These are phyloP conservation scores for Unio delphinus DNA, from an alignment of 2,888 invertebrate genomes.

Conservation along the genomic window DNA sequence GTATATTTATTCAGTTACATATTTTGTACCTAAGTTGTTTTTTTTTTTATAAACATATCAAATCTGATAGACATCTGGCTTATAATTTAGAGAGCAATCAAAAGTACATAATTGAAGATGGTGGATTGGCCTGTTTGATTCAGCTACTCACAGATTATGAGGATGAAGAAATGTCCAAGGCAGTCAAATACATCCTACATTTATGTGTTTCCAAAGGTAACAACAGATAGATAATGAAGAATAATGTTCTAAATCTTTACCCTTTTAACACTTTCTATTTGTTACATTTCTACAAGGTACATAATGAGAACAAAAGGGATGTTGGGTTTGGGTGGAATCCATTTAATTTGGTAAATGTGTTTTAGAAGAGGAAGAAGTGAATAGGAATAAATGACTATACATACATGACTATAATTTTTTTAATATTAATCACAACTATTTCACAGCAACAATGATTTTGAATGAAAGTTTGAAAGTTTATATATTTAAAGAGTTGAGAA, in stretches of 20 bases:
- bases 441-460: background rate
- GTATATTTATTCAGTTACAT: too few species aligned
- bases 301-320: too few species aligned
- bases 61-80: too few species aligned
- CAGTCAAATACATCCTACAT: slow-evolving; percentile 60
- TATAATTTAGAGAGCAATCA: slow-evolving; percentile 14
- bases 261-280: background rate
- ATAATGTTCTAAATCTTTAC: background rate
- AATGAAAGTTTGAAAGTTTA: too few species aligned
- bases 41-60: too few species aligned
- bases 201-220: slow-evolving; percentile 44
- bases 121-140: slow-evolving; percentile 41
- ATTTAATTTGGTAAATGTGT: background rate
- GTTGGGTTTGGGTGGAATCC: too few species aligned
- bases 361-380: background rate
- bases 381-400: background rate
- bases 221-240: slow-evolving; percentile 2
- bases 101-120: slow-evolving; percentile 17
- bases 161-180: slow-evolving; percentile 59
- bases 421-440: background rate
- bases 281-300: background rate
- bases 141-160: slow-evolving; percentile 46
- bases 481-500: too few species aligned
- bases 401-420: background rate
- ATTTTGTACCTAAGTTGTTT: too few species aligned